Evolutionary conservation across 2,113 vertebrate species (phyloP), one percentile per base, ranked within the genome.

Genomic region (Xenopus tropicalis): DNA sequence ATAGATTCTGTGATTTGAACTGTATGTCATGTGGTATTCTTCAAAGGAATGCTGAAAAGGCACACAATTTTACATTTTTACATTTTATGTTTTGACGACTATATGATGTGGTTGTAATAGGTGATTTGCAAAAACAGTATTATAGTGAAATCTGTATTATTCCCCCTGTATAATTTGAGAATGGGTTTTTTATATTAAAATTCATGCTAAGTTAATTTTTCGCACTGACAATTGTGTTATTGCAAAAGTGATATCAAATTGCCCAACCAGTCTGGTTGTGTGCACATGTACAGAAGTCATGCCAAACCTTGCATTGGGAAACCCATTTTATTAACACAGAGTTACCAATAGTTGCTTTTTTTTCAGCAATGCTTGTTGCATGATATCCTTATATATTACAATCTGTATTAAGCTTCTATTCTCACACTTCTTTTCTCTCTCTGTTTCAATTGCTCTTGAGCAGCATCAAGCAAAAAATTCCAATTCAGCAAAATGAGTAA

Each of bases 381-480:
- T 91, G 90, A 83, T 87, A 82, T 69, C 82, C 75, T 84, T 79
- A 70, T 85, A 78, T 23, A 29, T 89, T 82, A 84, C 83, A 82
- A 14, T 78, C 87, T 86, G 84, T 90, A 87, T 88, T 86, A 91
- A 73, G 82, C 85, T 81, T 88, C 80, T 86, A 86, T 90, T 89
- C 84, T 90, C 86, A 92, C 83, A 56, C 89, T 89, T 86, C 87
- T 87, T 90, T 85, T 90, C 85, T 93, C 90, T 90, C 91, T 90
- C 86, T 95, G 85, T 95, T 90, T 90, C 92, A 94, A 95, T 90
- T 93, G 91, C 87, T 93, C 66, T 92, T 91, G 94, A 95, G 93
- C 96, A 99, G 97, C 94, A 94, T 99, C 97, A 98, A 99, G 95
- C 94, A 95, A 96, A 98, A 97, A 96, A 93, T 99, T 84, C 88